These are phyloP conservation scores for Globia sparganii DNA, from an alignment of 2,888 invertebrate genomes.

Conservation along the genomic window DNA sequence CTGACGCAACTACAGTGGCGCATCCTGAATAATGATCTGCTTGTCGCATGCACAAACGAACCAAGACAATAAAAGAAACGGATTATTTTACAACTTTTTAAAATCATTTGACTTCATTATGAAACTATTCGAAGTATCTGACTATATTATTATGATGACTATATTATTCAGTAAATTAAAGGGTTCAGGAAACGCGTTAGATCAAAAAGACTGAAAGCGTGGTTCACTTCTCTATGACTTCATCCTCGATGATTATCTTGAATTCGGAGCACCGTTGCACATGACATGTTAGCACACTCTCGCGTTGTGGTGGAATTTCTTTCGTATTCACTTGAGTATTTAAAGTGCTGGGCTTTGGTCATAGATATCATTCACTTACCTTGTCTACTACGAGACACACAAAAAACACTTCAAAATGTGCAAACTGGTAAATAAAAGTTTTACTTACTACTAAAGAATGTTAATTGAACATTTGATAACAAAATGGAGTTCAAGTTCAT, in stretches of 20 bases:
- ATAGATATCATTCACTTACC: constrained; percentile 75
- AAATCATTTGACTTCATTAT: neutral
- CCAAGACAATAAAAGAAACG: constrained; percentile 60
- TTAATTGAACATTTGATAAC: constrained; percentile 5
- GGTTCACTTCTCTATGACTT: constrained; percentile 70
- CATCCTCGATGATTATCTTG: constrained; percentile 78
- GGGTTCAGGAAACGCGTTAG: no score
- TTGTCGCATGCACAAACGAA: constrained; percentile 63
- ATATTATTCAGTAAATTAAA: no score
- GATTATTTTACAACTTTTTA: neutral
- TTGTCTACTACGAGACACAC: constrained; percentile 66
- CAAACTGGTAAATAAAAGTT: constrained; percentile 83
- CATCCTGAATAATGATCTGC: constrained; percentile 78
- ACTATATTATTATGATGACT: no score
- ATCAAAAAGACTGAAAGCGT: constrained; percentile 26
- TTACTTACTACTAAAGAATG: constrained; percentile 5
- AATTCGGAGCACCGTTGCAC: constrained; percentile 82
- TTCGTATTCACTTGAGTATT: constrained; percentile 76
- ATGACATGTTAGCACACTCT: constrained; percentile 79
- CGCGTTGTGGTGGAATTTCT: constrained; percentile 79
- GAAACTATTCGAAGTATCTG: neutral
- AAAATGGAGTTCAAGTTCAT: constrained; percentile 14
- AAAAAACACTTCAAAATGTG: constrained; percentile 82
- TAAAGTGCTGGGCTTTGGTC: constrained; percentile 72
- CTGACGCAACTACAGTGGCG: constrained; percentile 82